Evolutionary conservation across 2,888 invertebrate genomes (phyloP).

Genomic region (Calameuta filiformis): DNA sequence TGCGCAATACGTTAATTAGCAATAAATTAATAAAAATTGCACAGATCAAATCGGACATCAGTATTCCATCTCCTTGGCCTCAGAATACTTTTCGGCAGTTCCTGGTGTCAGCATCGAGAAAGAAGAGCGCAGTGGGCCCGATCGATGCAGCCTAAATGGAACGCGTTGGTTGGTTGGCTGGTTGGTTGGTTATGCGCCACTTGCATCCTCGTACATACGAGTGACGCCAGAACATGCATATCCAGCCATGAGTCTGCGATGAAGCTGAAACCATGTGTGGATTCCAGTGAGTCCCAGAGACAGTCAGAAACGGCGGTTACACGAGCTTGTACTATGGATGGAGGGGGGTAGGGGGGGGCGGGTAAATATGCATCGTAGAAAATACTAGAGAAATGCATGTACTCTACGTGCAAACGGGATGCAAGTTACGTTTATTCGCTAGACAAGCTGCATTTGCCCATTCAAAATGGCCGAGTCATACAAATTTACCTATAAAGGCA

Average conservation of each 20-base stretch:
- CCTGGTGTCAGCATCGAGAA: background rate
- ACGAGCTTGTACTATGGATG: no score
- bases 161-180: slow-evolving; percentile 18
- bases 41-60: background rate
- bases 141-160: slow-evolving; percentile 34
- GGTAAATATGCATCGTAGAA: no score
- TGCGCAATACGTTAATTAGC: background rate
- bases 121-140: background rate
- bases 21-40: slow-evolving; percentile 5
- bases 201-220: slow-evolving; percentile 8
- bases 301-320: no score
- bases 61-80: background rate
- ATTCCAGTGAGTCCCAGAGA: background rate
- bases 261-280: background rate
- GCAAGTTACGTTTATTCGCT: no score
- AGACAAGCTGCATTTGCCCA: no score
- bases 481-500: no score
- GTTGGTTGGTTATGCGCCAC: slow-evolving; percentile 11
- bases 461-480: no score
- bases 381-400: no score
- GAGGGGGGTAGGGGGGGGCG: no score
- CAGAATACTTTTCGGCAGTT: background rate
- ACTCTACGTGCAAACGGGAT: no score
- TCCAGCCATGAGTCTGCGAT: background rate
- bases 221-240: background rate